Evolutionary conservation across 2,113 vertebrate species (phyloP), one percentile per base, ranked within the genome.

Genomic region (Amazona guildingii): DNA sequence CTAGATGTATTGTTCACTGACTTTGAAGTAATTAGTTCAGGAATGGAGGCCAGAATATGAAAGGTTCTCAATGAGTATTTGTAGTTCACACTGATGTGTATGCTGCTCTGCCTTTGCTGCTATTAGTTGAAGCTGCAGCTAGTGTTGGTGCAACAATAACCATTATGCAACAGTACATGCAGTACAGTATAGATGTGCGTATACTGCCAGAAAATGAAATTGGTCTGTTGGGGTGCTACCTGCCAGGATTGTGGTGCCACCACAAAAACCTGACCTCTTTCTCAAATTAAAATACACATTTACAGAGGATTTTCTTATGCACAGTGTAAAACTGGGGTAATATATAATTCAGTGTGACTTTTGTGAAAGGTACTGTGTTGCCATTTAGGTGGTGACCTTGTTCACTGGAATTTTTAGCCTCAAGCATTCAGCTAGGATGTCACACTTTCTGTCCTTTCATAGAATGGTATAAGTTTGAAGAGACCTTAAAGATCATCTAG

Each of bases 141-240:
- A 23, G 17, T 13, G 41, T 25, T 37, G 28, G 6, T 70, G 31
- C 49, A 43, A 3, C 44, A 24, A 11, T 49, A 69, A 46, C 29
- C 0, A 0, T 1, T 17, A 16, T 39, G n/a, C 46, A 81, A 4
- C 14, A 23, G 31, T 21, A 8, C 6, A 1, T 25, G 49, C 64
- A 51, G 51, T 31, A 20, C 41, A 25, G 11, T n/a, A 4, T 3
- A 37, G 11, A 15, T 1, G 4, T 33, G 10, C 20, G 25, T 39
- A 41, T 52, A 28, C 29, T 62, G 43, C 41, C 33, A 86, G 41
- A 28, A 82, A 92, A 79, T 41, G 11, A 57, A 57, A 46, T 28
- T n/a, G 21, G 2, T 48, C 25, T 55, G 3, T 19, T 64, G 24
- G 8, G 19, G 10, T 76, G 51, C 41, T 48, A 37, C 19, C 27